Evolutionary conservation across 1,140 invertebrate genomes (phyloP).

Genomic region (Sinella curviseta): DNA sequence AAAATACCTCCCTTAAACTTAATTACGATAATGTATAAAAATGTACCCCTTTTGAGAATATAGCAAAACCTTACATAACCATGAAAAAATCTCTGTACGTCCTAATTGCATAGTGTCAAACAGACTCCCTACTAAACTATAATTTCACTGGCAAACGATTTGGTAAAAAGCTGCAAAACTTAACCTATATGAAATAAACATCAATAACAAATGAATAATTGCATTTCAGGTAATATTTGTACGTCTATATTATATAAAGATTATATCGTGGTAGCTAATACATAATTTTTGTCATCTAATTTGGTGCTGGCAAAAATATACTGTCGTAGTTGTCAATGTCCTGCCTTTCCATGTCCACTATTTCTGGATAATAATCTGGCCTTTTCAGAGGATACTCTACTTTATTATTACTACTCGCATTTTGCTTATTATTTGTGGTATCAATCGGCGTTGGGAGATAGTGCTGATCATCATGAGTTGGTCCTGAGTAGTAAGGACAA

Average conservation of each 20-base stretch:
- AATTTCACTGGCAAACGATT: neutral
- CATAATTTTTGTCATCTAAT: neutral
- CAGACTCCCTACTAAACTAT: neutral
- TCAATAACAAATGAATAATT: neutral
- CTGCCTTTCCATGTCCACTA: slow-evolving; percentile 7
- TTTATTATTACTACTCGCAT: neutral
- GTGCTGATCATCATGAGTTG: slow-evolving; percentile 4
- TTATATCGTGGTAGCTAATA: too few species aligned
- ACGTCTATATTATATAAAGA: too few species aligned
- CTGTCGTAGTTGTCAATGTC: slow-evolving; percentile 3
- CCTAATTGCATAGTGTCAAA: neutral
- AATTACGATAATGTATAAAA: neutral
- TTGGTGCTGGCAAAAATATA: neutral
- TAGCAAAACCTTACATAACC: neutral
- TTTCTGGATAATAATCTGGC: neutral
- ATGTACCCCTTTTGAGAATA: neutral
- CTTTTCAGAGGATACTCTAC: neutral
- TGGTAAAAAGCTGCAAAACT: neutral
- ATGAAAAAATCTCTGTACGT: too few species aligned
- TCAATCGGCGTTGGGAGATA: neutral
- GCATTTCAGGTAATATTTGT: neutral
- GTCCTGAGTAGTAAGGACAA: neutral
- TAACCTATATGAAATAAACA: neutral
- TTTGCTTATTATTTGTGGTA: neutral
- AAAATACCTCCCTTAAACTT: neutral